Evolutionary conservation across 1,140 invertebrate species (phyloP), one percentile per base, ranked within the genome.

Genomic region (Trichonephila clavata): DNA sequence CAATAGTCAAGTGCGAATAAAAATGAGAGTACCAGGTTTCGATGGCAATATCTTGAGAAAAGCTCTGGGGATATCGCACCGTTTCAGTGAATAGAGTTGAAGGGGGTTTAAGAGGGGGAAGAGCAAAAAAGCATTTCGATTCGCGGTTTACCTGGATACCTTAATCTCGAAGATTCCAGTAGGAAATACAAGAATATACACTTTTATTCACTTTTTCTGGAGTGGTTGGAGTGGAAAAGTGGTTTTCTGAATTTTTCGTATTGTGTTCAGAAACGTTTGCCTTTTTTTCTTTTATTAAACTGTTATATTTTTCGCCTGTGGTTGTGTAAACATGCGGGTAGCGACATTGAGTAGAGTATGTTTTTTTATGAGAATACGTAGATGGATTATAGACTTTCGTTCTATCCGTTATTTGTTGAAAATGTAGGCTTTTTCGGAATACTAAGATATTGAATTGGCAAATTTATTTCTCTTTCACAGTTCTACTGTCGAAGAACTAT

Each of bases 1-100:
- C 83, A 84, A 84, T 59, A 81, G 43, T 81, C 57, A 50, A 71
- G 89, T 90, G 71, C 60, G 59, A 90, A 81, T 90, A 68, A 90
- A 90, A 90, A 39, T 71, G 43, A 80, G 65, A 81, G 21, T 68
- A n/a, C 7, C 57, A 43, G 81, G 86, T 61, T 90, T 68, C 63
- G 27, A 59, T 21, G 86, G 86, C 32, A 87, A 63, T 65, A 65
- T 39, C 60, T 87, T 7, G 61, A 43, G 86, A 39, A 77, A 77
- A 77, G 71, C 71, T 32, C 71, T 18, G 32, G 86, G 86, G 86
- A 84, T 13, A 27, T 21, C 24, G 65, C 86, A 24, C 20, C 50
- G 59, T 24, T 59, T 57, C 57, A 24, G 59, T 32, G 86, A 88
- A 68, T 39, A 18, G 32, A 61, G 27, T 39, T 24, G 63, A 87